phyloP scores from a whole-genome alignment of 2,888 invertebrate species.

The Alloplasta piceator region DNA sequence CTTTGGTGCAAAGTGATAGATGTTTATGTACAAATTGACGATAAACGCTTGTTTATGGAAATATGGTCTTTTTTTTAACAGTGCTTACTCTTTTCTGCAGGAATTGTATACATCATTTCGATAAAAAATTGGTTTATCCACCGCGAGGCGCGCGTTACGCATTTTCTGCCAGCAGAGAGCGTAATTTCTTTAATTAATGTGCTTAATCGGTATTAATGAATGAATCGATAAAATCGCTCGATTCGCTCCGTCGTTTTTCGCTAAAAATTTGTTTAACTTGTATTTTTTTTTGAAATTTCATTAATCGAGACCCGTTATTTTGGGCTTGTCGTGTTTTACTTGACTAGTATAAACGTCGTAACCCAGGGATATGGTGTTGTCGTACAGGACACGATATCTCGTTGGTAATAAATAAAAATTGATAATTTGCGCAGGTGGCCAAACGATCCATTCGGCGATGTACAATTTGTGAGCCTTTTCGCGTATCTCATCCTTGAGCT shows the following conservation, averaged over 20 bases:
- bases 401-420: constrained; percentile 95
- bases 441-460: constrained; percentile 94
- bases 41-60: constrained; percentile 49
- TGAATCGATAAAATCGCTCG: background rate
- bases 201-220: no score
- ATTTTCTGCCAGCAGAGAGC: no score
- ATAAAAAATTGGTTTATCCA: no score
- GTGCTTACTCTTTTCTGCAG: no score
- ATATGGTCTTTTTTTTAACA: no score
- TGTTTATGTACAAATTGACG: constrained; percentile 55
- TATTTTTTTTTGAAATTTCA: background rate
- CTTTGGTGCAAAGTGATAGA: constrained; percentile 42
- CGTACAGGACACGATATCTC: constrained; percentile 93
- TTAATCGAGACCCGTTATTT: constrained; percentile 54
- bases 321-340: constrained; percentile 86
- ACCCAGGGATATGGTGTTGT: constrained; percentile 92
- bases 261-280: constrained; percentile 27
- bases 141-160: no score
- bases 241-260: background rate
- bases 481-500: constrained; percentile 88
- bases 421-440: constrained; percentile 97
- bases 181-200: no score
- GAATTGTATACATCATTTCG: no score
- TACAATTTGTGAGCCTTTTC: constrained; percentile 92
- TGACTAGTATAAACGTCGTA: constrained; percentile 94